Conservation (phyloP, 2,113 vertebrate species). For the Gambusia holbrooki region DNA sequence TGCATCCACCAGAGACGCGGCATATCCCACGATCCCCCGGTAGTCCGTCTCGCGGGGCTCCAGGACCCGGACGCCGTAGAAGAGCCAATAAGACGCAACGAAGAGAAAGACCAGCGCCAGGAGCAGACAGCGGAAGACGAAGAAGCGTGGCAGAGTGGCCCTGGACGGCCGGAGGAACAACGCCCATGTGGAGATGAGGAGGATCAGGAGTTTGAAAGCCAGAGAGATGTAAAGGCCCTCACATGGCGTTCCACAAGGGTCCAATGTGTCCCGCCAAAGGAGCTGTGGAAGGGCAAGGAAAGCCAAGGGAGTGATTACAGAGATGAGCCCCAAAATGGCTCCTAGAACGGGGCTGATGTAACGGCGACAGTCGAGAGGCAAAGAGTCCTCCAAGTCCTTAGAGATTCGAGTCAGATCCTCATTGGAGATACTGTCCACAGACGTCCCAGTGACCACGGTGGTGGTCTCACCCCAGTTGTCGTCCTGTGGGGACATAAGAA, state of each 20-base stretch:
- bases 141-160: constrained; percentile 85
- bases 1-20: constrained; percentile 88
- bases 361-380: constrained; percentile 84
- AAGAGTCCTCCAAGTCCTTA: constrained; percentile 90
- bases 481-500: constrained; percentile 74
- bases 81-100: constrained; percentile 91
- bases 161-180: constrained; percentile 88
- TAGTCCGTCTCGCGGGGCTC: constrained; percentile 86
- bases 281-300: constrained; percentile 89
- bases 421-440: constrained; percentile 91
- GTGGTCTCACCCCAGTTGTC: constrained; percentile 95
- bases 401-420: constrained; percentile 88
- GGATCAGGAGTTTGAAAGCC: constrained; percentile 92
- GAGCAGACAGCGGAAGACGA: constrained; percentile 86
- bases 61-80: constrained; percentile 88
- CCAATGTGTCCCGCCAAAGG: constrained; percentile 87
- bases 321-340: constrained; percentile 83
- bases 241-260: constrained; percentile 87
- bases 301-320: constrained; percentile 87
- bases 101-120: constrained; percentile 91
- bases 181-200: constrained; percentile 90
- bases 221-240: constrained; percentile 93
- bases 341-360: constrained; percentile 81
- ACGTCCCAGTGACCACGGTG: constrained; percentile 91
- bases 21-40: constrained; percentile 88